These are phyloP conservation scores for Eupeodes luniger DNA, from an alignment of 2,888 invertebrate genomes.

Conservation along the genomic window DNA sequence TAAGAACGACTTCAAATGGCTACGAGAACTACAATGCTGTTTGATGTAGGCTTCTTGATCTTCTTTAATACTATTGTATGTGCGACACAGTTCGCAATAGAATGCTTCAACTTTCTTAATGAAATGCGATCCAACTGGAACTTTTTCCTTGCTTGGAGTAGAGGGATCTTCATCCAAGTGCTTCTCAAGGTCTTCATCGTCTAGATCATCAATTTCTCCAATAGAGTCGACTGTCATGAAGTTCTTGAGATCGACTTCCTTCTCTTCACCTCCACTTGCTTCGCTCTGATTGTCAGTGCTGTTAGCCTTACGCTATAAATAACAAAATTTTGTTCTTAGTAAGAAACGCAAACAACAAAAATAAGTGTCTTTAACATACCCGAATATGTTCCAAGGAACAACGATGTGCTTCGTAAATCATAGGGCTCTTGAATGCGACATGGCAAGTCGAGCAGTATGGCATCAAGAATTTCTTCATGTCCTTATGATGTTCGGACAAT, in stretches of 20 bases:
- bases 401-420: conserved; percentile 93
- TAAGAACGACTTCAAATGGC: conserved; percentile 91
- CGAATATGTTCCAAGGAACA: conserved; percentile 92
- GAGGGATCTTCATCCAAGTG: conserved; percentile 74
- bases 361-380: conserved; percentile 84
- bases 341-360: background rate
- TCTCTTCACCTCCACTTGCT: conserved; percentile 87
- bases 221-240: conserved; percentile 91
- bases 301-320: conserved; percentile 86
- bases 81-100: conserved; percentile 92
- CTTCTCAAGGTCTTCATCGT: conserved; percentile 86
- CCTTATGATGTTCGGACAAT: conserved; percentile 91
- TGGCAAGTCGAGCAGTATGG: conserved; percentile 92
- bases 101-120: conserved; percentile 91
- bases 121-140: conserved; percentile 91
- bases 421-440: conserved; percentile 91
- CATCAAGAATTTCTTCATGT: conserved; percentile 93
- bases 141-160: conserved; percentile 86
- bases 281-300: conserved; percentile 86
- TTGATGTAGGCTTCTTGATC: conserved; percentile 87
- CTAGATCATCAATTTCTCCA: conserved; percentile 91
- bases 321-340: background rate
- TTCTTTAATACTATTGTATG: conserved; percentile 88
- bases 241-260: conserved; percentile 89
- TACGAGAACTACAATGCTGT: conserved; percentile 90